A percentile compares a stretch with the other conserved stretches of the same genome.
Evolutionary conservation across 2,888 invertebrate genomes (phyloP).

Genomic region (Anoncus sp.): DNA sequence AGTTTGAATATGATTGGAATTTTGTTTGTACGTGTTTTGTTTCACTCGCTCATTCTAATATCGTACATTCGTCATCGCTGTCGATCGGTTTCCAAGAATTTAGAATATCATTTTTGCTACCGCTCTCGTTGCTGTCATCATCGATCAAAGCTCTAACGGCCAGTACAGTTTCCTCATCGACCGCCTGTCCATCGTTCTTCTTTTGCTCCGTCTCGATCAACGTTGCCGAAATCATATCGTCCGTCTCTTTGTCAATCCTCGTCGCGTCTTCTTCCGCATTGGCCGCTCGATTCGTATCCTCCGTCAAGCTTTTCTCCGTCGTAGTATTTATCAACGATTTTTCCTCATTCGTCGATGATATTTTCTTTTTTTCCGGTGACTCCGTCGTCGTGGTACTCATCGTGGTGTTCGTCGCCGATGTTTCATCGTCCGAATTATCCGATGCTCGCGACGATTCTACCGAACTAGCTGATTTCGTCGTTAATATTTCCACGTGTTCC

Average conservation of each 20-base stretch:
- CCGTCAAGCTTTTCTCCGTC: conserved; percentile 5
- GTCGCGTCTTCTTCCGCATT: background rate
- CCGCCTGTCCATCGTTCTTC: background rate
- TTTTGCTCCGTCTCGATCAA: background rate
- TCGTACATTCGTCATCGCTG: conserved; percentile 66
- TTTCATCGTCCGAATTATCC: conserved; percentile 26
- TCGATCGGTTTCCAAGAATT: conserved; percentile 57
- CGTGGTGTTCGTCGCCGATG: background rate
- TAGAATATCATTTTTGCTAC: conserved; percentile 24
- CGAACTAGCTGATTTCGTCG: conserved; percentile 38
- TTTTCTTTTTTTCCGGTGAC: conserved; percentile 3
- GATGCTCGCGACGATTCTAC: conserved; percentile 15
- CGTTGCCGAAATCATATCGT: background rate
- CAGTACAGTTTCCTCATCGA: conserved; percentile 55
- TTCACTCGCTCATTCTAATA: conserved; percentile 60
- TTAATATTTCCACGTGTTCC: conserved; percentile 52
- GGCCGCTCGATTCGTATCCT: background rate
- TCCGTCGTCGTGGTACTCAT: conserved; percentile 1
- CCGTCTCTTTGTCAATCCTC: background rate
- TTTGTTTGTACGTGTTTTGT: no score
- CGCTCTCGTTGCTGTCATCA: conserved; percentile 46
- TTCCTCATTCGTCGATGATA: background rate
- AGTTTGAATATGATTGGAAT: no score
- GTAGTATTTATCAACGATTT: no score
- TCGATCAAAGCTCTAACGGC: conserved; percentile 68